Base-by-base conservation (phyloP, 2,888 invertebrate genomes). In the Ectropis crepuscularia region DNA sequence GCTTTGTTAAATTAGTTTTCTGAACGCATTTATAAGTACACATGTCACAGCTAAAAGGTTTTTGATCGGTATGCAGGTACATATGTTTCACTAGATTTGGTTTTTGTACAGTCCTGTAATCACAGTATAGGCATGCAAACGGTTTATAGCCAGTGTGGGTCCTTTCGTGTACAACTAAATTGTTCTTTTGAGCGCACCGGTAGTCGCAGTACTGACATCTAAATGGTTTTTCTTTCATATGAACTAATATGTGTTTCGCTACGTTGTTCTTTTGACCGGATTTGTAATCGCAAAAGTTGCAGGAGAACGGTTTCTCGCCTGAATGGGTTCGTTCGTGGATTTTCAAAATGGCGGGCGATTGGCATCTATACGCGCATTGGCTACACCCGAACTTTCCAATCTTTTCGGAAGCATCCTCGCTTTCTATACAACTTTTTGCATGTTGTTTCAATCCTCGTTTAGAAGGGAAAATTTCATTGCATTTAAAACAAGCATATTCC, bases 131-230 rank as follows among this genome's bases (percentile, higher is more conserved):
- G 16, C 93, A 93, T 0, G 89, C 92, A 37, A 93, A 93, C 0
- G 93, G 93, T 54, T 93, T 93, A 57, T 88, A 90, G 0, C 93
- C 93, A 0, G 93, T 93, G n/a, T 93, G 93, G 0, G 93, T 93
- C 0, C 93, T 69, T 65, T 93, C 93, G 53, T 93, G 93, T 0
- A 93, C 93, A 0, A 93, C 92, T 46, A 93, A 68, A 41, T 93
- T 93, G 43, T 93, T 93, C 43, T 93, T 93, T 55, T 93, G 93
- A 0, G 93, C 93, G 48, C 93, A 93, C 0, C 88, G 71, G 28
- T 93, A 93, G 0, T 92, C 92, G n/a, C 93, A 93, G 39, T 89
- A 93, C 6, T 93, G 90, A 64, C 93, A 93, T 0, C 87, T 73
- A 42, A 90, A 93, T 0, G 93, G 93, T 68, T 93, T 93, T 54